phyloP scores from a whole-genome alignment of 2,113 vertebrate genomes.

The Xenopus borealis region DNA sequence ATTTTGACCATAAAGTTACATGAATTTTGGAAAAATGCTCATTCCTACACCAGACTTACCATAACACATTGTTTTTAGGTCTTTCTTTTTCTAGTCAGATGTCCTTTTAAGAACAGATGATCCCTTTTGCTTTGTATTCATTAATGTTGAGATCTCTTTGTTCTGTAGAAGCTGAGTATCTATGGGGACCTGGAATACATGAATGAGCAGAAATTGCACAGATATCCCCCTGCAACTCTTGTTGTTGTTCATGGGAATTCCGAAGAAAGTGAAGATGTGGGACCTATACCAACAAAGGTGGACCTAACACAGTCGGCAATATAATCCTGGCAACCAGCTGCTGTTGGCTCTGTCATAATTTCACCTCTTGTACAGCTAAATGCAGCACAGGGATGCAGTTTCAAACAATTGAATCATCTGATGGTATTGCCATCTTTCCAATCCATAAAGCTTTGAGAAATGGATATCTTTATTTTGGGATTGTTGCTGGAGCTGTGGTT shows the following conservation, averaged over 20 bases:
- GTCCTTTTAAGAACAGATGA: background rate
- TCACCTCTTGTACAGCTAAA: background rate
- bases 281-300: constrained; percentile 88
- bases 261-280: constrained; percentile 79
- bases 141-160: constrained; percentile 32
- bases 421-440: background rate
- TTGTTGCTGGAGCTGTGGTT: constrained; percentile 6
- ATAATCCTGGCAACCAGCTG: constrained; percentile 46
- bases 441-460: background rate
- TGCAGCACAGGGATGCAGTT: background rate
- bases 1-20: too few relatives aligned
- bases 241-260: constrained; percentile 75
- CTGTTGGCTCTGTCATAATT: background rate
- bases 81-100: background rate
- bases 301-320: constrained; percentile 79
- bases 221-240: constrained; percentile 82
- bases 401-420: background rate
- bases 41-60: too few relatives aligned
- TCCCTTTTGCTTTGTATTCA: background rate
- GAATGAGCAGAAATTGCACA: constrained; percentile 82
- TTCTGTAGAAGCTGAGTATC: constrained; percentile 92
- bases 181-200: constrained; percentile 87
- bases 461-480: background rate
- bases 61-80: too few relatives aligned
- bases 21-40: too few relatives aligned